Conservation (phyloP, 2,888 invertebrate genomes). For the Neoascia interrupta region DNA sequence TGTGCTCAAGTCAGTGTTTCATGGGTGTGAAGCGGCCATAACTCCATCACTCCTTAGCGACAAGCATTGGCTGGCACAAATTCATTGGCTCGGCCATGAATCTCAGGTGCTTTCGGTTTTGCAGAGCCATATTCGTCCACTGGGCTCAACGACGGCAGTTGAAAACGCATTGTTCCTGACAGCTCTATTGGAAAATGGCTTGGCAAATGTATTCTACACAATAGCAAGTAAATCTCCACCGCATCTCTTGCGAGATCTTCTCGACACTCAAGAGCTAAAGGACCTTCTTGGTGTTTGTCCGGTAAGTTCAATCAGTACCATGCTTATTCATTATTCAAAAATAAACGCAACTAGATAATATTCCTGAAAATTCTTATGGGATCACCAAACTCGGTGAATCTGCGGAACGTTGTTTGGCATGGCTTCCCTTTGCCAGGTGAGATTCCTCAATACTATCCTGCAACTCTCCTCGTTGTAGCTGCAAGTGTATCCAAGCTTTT, state of each 20-base stretch:
- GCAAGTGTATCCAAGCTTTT: slow-evolving; percentile 71
- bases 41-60: no score
- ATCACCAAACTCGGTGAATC: slow-evolving; percentile 80
- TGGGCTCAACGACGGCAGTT: slow-evolving; percentile 38
- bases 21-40: neutral
- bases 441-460: slow-evolving; percentile 76
- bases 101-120: slow-evolving; percentile 7
- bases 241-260: slow-evolving; percentile 80
- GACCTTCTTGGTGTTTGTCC: slow-evolving; percentile 76
- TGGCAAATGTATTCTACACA: slow-evolving; percentile 73
- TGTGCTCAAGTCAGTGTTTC: slow-evolving; percentile 1
- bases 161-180: slow-evolving; percentile 73
- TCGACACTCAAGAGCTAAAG: slow-evolving; percentile 76
- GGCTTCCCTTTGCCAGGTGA: slow-evolving; percentile 80
- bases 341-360: slow-evolving; percentile 75
- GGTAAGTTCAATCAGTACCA: no score
- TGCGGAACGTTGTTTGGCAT: slow-evolving; percentile 82
- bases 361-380: slow-evolving; percentile 80
- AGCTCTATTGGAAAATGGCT: slow-evolving; percentile 73
- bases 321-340: no score
- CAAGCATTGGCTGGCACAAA: no score
- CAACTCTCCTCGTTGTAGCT: slow-evolving; percentile 75
- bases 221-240: slow-evolving; percentile 73
- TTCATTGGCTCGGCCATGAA: slow-evolving; percentile 28
- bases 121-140: slow-evolving; percentile 16